Evolutionary conservation across 2,113 vertebrate species (phyloP).

Genomic region (Gambusia holbrooki): DNA sequence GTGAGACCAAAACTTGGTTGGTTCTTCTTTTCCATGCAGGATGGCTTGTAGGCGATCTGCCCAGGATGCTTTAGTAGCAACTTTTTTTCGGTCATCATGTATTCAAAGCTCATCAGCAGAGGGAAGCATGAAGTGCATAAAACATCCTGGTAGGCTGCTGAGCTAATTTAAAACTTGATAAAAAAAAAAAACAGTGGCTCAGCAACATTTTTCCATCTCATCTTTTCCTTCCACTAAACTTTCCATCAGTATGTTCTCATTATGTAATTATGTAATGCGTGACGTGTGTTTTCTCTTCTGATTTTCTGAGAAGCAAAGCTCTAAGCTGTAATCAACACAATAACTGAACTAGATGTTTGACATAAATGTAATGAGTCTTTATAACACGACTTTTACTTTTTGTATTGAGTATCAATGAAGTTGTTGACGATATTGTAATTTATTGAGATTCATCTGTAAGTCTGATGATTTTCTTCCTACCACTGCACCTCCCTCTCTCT

Average conservation of each 20-base stretch:
- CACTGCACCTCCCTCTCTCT: constrained; percentile 33
- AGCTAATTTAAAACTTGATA: not conserved
- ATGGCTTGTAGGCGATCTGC: not conserved
- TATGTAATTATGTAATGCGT: not conserved
- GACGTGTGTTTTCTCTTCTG: not conserved
- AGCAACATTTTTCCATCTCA: not conserved
- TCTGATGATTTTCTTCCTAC: constrained; percentile 37
- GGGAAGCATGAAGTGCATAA: not conserved
- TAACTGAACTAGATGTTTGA: not conserved
- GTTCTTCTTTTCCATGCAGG: not conserved
- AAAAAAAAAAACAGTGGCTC: too few species aligned
- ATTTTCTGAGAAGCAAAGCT: not conserved
- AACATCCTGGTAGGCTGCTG: not conserved
- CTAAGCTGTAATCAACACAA: not conserved
- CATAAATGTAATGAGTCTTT: not conserved
- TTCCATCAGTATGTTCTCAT: not conserved
- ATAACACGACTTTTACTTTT: too few species aligned
- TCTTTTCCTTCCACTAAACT: not conserved
- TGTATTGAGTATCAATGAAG: too few species aligned
- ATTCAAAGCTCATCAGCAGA: not conserved
- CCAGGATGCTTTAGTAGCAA: not conserved
- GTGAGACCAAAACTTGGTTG: not conserved
- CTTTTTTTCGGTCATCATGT: not conserved
- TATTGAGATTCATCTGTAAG: not conserved
- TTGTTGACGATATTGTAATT: not conserved